Conservation (phyloP, 2,888 invertebrate species). For the Nephrotoma flavescens region DNA sequence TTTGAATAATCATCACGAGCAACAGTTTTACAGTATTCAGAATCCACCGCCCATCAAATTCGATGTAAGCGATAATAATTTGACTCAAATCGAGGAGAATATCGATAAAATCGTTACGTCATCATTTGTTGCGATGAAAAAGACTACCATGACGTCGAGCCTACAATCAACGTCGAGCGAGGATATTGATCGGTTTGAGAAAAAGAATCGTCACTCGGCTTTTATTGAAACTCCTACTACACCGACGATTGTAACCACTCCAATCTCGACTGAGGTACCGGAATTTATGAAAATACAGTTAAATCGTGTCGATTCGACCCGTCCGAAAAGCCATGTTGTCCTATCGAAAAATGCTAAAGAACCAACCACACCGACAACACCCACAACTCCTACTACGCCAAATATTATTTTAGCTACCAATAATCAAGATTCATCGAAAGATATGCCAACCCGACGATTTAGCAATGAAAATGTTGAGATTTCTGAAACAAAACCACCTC, state of each 20-base stretch:
- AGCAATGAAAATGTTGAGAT: slow-evolving; percentile 35
- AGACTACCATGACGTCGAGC: slow-evolving; percentile 16
- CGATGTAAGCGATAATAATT: slow-evolving; percentile 29
- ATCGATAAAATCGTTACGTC: slow-evolving; percentile 27
- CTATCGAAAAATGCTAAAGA: slow-evolving; percentile 40
- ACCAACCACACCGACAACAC: slow-evolving; percentile 22
- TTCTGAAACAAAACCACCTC: slow-evolving; percentile 19
- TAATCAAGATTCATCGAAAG: slow-evolving; percentile 9
- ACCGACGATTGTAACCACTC: slow-evolving; percentile 10
- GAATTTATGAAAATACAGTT: slow-evolving; percentile 57
- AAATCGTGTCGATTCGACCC: slow-evolving; percentile 49
- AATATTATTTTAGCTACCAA: slow-evolving; percentile 7
- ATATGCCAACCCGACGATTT: slow-evolving; percentile 23
- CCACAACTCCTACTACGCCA: neutral
- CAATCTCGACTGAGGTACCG: slow-evolving; percentile 32
- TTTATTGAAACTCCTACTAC: slow-evolving; percentile 7
- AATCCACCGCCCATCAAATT: slow-evolving; percentile 13
- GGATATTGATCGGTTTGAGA: neutral
- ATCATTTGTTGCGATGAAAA: slow-evolving; percentile 26
- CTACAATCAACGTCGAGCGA: neutral
- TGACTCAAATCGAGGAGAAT: slow-evolving; percentile 27
- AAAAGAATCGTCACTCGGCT: neutral
- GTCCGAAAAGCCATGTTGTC: slow-evolving; percentile 45
- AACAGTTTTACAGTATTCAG: neutral
- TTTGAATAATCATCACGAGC: neutral